phyloP scores from a whole-genome alignment of 2,888 invertebrate species.

The Drosophila meridionalis region DNA sequence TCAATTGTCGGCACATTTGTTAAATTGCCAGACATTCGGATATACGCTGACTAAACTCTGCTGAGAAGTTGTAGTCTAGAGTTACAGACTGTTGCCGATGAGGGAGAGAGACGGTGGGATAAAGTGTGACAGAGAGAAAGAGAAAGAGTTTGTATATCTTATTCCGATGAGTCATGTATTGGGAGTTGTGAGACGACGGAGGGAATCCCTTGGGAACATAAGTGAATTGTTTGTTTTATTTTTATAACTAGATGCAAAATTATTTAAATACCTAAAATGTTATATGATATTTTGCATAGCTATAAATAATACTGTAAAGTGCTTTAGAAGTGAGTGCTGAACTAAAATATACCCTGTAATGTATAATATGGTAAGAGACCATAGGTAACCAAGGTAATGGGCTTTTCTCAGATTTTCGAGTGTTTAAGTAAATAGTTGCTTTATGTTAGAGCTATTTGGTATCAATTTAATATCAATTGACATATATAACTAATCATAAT shows the following conservation, averaged over 20 bases:
- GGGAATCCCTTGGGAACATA: not conserved
- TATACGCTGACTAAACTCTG: constrained; percentile 17
- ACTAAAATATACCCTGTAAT: not conserved
- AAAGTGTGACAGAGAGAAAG: no score
- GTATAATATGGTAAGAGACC: no score
- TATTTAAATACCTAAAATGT: not conserved
- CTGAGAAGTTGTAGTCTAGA: constrained; percentile 34
- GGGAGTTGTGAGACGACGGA: not conserved
- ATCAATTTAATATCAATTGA: no score
- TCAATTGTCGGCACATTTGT: constrained; percentile 66
- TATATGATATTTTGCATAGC: no score
- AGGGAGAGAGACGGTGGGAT: not conserved
- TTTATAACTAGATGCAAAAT: not conserved
- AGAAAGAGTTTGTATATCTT: constrained; percentile 7
- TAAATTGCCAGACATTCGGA: constrained; percentile 45
- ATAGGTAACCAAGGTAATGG: no score
- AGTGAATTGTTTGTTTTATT: not conserved
- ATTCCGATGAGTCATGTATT: constrained; percentile 47
- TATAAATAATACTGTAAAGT: not conserved
- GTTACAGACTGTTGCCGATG: constrained; percentile 35
- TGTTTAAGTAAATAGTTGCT: no score
- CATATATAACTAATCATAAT: no score
- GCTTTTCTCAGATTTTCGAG: no score
- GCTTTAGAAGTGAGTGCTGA: not conserved
- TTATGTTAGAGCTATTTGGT: no score